phyloP scores from a whole-genome alignment of 2,797 vertebrate species.

The Lutjanus argentimaculatus region DNA sequence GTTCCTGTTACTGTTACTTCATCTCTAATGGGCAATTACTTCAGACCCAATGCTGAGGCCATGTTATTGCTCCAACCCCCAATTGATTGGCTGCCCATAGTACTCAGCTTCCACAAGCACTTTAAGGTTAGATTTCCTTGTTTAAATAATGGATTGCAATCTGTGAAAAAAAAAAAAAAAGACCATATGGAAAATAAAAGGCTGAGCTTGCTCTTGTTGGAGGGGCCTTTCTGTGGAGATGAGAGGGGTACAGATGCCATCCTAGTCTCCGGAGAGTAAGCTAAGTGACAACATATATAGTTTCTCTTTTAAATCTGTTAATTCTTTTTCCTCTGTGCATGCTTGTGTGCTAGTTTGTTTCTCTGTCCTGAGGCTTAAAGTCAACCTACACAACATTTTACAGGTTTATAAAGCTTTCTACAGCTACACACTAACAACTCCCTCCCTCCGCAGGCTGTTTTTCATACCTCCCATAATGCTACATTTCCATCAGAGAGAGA shows the following conservation, averaged over 20 bases:
- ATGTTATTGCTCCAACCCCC: conserved; percentile 61
- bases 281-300: conserved; percentile 33
- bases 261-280: conserved; percentile 41
- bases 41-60: conserved; percentile 63
- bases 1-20: conserved; percentile 63
- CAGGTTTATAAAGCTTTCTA: conserved; percentile 2
- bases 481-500: conserved; percentile 36
- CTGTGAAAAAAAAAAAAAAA: conserved; percentile 62
- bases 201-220: conserved; percentile 60
- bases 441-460: conserved; percentile 7
- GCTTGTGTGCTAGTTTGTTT: not conserved
- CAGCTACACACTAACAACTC: not conserved
- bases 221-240: conserved; percentile 51
- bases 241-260: conserved; percentile 57
- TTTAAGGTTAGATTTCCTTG: conserved; percentile 71
- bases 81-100: conserved; percentile 66
- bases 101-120: conserved; percentile 66
- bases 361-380: conserved; percentile 24
- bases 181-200: conserved; percentile 68
- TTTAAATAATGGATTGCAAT: conserved; percentile 79
- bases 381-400: conserved; percentile 28
- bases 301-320: conserved; percentile 5
- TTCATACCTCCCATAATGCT: conserved; percentile 16
- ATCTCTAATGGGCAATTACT: conserved; percentile 80
- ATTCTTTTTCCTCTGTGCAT: not conserved